phyloP scores from a whole-genome alignment of 2,797 vertebrate genomes.

The Manis crassicaudata region DNA sequence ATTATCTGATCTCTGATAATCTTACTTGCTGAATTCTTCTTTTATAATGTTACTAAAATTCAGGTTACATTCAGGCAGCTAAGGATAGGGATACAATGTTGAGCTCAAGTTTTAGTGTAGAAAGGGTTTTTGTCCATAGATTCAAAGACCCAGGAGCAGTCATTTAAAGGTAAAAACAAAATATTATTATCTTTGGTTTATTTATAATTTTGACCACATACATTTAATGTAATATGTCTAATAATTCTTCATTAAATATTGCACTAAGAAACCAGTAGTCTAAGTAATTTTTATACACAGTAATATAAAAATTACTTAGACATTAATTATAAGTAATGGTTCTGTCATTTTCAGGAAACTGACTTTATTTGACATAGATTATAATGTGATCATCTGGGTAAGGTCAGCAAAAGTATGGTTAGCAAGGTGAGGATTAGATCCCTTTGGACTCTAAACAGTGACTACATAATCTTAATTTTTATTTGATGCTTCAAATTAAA shows the following conservation, averaged over 20 bases:
- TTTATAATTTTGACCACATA: constrained; percentile 19
- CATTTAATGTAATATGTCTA: neutral
- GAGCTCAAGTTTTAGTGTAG: neutral
- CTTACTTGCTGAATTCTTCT: constrained; percentile 12
- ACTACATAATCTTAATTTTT: constrained; percentile 36
- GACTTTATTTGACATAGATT: constrained; percentile 28
- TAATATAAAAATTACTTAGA: too few species aligned
- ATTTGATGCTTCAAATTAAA: constrained; percentile 16
- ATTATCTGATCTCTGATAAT: constrained; percentile 6
- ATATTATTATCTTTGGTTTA: neutral
- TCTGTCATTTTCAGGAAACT: constrained; percentile 7
- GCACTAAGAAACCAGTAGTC: neutral
- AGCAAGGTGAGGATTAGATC: constrained; percentile 3
- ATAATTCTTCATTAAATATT: constrained; percentile 48
- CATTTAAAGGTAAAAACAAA: neutral
- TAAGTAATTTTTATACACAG: neutral
- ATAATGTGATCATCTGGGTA: neutral
- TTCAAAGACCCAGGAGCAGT: neutral
- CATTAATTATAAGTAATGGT: neutral
- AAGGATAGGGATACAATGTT: neutral
- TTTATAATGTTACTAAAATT: constrained; percentile 30
- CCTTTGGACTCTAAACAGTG: neutral
- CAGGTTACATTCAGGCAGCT: constrained; percentile 13
- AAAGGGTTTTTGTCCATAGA: neutral
- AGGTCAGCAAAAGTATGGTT: constrained; percentile 45